Evolutionary conservation across 35 echinoderm and acorn worm genomes (phyloP).

Genomic region (Diadema setosum): DNA sequence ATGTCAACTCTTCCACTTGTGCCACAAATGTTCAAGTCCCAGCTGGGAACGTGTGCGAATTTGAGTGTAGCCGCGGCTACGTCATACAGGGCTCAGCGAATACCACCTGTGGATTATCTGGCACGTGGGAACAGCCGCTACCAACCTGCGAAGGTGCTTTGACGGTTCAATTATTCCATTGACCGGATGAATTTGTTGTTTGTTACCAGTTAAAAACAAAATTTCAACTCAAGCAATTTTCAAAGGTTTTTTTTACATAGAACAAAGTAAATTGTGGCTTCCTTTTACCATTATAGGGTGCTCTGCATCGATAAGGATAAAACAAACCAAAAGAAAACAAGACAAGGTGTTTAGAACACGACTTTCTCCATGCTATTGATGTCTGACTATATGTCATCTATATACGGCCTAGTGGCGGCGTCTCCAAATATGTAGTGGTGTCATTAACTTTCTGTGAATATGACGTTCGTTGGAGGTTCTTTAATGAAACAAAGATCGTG

Average conservation of each 20-base stretch:
- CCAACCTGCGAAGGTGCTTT: not conserved
- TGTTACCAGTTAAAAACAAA: not conserved
- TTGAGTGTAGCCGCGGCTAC: not conserved
- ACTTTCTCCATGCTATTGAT: too few relatives aligned
- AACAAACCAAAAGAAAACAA: too few relatives aligned
- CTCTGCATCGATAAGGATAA: not conserved
- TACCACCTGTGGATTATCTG: not conserved
- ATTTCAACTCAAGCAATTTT: not conserved
- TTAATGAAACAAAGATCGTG: too few relatives aligned
- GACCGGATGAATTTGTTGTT: not conserved
- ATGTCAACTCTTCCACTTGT: not conserved
- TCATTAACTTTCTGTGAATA: too few relatives aligned
- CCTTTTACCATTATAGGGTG: not conserved
- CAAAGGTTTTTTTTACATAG: not conserved
- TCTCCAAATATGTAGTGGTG: too few relatives aligned
- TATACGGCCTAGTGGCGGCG: too few relatives aligned
- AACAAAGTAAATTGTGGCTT: not conserved
- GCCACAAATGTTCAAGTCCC: not conserved
- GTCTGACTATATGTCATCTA: too few relatives aligned
- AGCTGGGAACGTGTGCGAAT: not conserved
- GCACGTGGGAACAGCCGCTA: not conserved
- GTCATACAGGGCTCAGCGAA: not conserved
- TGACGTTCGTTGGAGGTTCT: too few relatives aligned
- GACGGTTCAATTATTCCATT: not conserved
- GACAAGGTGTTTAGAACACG: too few relatives aligned